A percentile compares a stretch with the other conserved stretches of the same genome.
Conservation (phyloP, 2,797 vertebrate genomes). For the Fundulus diaphanus region DNA sequence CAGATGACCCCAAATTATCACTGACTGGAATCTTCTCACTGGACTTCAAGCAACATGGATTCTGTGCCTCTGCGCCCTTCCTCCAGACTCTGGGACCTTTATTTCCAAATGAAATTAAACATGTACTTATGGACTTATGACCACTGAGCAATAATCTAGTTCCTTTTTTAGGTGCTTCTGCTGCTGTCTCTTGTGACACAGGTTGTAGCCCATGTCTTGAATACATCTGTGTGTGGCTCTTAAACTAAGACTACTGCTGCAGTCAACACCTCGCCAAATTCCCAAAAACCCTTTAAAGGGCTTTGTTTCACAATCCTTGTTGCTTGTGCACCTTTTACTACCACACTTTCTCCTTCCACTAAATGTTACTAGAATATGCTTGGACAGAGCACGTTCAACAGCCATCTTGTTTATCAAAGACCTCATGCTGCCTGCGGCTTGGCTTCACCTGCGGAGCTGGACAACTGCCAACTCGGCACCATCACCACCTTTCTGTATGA, state of each 20-base stretch:
- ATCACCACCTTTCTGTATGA: too few species aligned
- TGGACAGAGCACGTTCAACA: neutral
- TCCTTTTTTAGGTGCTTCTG: neutral
- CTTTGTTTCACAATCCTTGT: neutral
- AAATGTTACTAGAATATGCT: neutral
- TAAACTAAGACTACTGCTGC: neutral
- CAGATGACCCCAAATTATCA: neutral
- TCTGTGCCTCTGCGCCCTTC: too few species aligned
- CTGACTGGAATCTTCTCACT: neutral
- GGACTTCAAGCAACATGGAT: neutral
- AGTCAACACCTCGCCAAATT: neutral
- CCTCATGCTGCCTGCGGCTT: neutral
- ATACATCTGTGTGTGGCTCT: neutral
- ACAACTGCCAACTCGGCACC: too few species aligned
- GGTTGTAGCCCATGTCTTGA: too few species aligned
- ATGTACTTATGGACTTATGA: neutral
- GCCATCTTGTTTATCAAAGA: neutral
- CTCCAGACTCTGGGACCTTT: neutral
- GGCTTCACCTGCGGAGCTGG: too few species aligned
- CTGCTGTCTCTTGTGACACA: neutral
- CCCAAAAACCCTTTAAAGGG: neutral
- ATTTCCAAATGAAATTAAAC: neutral
- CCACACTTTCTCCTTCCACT: neutral
- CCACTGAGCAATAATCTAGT: neutral
- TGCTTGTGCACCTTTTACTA: neutral